Base-by-base conservation (phyloP, 2,113 vertebrate species). In the Bos indicus region DNA sequence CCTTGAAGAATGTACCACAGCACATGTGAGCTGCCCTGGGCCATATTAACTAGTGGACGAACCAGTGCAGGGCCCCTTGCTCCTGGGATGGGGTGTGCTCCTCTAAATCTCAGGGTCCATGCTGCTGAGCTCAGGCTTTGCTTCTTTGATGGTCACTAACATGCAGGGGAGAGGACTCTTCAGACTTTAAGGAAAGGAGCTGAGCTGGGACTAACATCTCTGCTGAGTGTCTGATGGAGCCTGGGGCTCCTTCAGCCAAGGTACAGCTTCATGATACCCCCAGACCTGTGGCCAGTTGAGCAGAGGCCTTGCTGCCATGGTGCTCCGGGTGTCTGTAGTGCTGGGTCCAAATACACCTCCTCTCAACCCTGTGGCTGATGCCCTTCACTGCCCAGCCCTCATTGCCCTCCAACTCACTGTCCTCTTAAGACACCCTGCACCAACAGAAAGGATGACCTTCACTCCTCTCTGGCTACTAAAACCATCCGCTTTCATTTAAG, bases 321-420 rank as follows among this genome's bases (percentile, higher is more conserved):
- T 7, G 54, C 7, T 62, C n/a, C 40, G 0, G 3, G 54, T 6
- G 26, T 59, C 26, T 82, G 48, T 56, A 57, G 11, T 9, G n/a
- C 48, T 13, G 36, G 21, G 33, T 62, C 48, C 21, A 28, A 30
- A 67, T 52, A 19, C 5, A 28, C 40, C n/a, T 26, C 36, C 71
- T 10, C 0, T 0, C 15, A n/a, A 88, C 26, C 28, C 2, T 7
- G 40, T 1, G 12, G 23, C 71, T 77, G 7, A 52, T 1, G 21
- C n/a, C 23, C 77, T 78, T 33, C 33, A 13, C 9, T 10, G 56
- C 7, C 16, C 6, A 71, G 77, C 13, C 74, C 90, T 80, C 0
- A 6, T 43, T 10, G 51, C 21, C 33, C 25, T 94, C 78, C 16
- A 3, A 40, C 15, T 67, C 25, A 25, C n/a, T 3, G 30, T 60